Percentiles rank a stretch among this genome's conserved stretches.
Conservation (phyloP, 30 jellyfish, hydroid and myxozoan genomes). For the Nemopilema nomurai region DNA sequence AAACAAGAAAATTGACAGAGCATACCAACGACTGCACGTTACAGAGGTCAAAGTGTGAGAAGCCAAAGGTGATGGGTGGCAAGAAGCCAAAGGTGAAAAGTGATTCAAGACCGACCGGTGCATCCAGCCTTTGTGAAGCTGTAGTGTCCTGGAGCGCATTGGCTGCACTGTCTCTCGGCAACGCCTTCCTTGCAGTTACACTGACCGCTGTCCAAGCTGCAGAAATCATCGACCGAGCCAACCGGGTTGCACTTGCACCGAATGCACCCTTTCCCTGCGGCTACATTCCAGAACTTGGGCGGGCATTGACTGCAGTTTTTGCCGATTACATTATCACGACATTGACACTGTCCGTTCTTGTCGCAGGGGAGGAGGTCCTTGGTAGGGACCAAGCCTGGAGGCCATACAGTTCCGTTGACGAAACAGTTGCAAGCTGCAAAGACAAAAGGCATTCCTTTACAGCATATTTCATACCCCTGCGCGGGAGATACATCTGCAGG, state of each 20-base stretch:
- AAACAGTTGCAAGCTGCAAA: slow-evolving; percentile 91
- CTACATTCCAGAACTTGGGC: slow-evolving; percentile 90
- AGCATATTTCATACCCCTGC: too few species aligned
- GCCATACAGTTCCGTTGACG: slow-evolving; percentile 86
- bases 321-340: slow-evolving; percentile 88
- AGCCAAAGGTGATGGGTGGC: background rate
- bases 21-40: background rate
- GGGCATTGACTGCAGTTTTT: slow-evolving; percentile 83
- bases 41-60: background rate
- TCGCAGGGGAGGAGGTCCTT: slow-evolving; percentile 81
- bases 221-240: slow-evolving; percentile 78
- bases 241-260: slow-evolving; percentile 72
- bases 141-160: slow-evolving; percentile 89
- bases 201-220: slow-evolving; percentile 83
- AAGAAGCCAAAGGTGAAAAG: background rate
- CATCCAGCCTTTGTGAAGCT: slow-evolving; percentile 84
- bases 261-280: slow-evolving; percentile 92
- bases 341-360: slow-evolving; percentile 84
- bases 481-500: too few species aligned
- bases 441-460: background rate
- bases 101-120: slow-evolving; percentile 53
- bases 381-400: slow-evolving; percentile 80
- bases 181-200: slow-evolving; percentile 92
- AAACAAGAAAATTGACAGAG: background rate
- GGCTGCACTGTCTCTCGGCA: slow-evolving; percentile 82